These are phyloP conservation scores for Argentina silus DNA, from an alignment of 2,797 vertebrate genomes.

Conservation along the genomic window DNA sequence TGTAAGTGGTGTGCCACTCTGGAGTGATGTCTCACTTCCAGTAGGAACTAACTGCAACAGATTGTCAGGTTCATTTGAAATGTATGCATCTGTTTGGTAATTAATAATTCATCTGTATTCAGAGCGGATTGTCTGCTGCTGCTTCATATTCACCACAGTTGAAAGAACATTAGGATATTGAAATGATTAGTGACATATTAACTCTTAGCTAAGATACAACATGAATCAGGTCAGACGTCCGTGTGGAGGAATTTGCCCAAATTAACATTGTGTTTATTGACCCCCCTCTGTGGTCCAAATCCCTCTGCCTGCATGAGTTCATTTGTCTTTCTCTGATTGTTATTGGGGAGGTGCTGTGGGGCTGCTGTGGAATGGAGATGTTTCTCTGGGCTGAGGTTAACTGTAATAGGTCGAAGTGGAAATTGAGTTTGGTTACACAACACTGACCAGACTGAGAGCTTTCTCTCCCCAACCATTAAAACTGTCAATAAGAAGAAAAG, in stretches of 20 bases:
- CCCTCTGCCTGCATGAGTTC: constrained; percentile 48
- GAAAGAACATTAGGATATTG: constrained; percentile 36
- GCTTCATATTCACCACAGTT: constrained; percentile 8
- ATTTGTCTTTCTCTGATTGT: constrained; percentile 62
- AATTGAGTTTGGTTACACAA: constrained; percentile 53
- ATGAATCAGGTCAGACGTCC: constrained; percentile 57
- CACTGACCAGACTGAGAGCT: constrained; percentile 40
- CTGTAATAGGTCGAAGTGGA: constrained; percentile 52
- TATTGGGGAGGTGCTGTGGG: constrained; percentile 49
- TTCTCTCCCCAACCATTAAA: constrained; percentile 33
- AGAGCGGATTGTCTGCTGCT: constrained; percentile 8
- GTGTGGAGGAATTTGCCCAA: constrained; percentile 45
- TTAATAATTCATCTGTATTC: constrained; percentile 51
- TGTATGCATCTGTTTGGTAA: constrained; percentile 29
- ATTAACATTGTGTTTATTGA: constrained; percentile 59
- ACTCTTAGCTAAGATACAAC: constrained; percentile 18
- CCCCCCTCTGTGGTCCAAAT: constrained; percentile 41
- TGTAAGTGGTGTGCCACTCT: constrained; percentile 21
- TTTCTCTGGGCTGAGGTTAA: constrained; percentile 25
- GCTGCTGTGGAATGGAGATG: constrained; percentile 30
- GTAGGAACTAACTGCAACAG: not conserved
- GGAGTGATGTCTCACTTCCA: constrained; percentile 8
- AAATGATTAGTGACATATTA: constrained; percentile 16
- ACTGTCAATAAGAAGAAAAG: constrained; percentile 29
- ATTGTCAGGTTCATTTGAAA: constrained; percentile 33